Evolutionary conservation across 2,113 vertebrate genomes (phyloP).

Genomic region (Zosterops pallidus): DNA sequence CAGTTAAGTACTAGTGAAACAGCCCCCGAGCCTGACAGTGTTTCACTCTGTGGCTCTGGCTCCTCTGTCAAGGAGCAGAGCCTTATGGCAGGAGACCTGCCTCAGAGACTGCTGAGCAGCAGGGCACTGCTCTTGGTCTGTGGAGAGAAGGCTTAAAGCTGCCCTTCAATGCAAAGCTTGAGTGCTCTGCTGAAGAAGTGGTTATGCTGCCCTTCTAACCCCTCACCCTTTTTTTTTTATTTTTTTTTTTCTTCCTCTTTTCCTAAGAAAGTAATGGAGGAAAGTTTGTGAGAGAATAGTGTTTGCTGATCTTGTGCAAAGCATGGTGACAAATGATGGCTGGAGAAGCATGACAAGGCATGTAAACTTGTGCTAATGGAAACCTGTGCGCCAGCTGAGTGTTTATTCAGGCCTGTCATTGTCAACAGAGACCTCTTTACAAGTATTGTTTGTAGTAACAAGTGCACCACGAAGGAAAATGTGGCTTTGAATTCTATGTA

Average conservation of each 20-base stretch:
- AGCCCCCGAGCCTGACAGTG: not conserved
- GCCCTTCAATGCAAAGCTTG: not conserved
- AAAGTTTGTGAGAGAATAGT: not conserved
- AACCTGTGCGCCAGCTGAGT: constrained; percentile 15
- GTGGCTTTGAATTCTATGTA: not conserved
- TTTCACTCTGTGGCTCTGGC: not conserved
- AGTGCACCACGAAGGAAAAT: constrained; percentile 25
- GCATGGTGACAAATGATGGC: not conserved
- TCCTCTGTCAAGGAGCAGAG: not conserved
- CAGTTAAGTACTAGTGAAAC: not conserved
- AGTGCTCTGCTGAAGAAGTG: not conserved
- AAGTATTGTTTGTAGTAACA: constrained; percentile 28
- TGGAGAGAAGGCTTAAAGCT: not conserved
- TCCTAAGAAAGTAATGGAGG: not conserved
- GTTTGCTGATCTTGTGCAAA: constrained; percentile 34
- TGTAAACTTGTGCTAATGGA: constrained; percentile 56
- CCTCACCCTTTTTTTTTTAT: not conserved
- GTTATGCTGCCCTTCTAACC: not conserved
- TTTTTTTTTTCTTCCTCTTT: not conserved
- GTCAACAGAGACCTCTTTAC: constrained; percentile 10
- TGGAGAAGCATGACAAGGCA: constrained; percentile 38
- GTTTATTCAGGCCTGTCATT: constrained; percentile 26
- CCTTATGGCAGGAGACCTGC: not conserved
- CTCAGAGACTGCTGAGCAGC: not conserved
- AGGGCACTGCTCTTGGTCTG: not conserved